These are phyloP conservation scores for Nibea albiflora DNA, from an alignment of 2,113 vertebrate species.

Conservation along the genomic window DNA sequence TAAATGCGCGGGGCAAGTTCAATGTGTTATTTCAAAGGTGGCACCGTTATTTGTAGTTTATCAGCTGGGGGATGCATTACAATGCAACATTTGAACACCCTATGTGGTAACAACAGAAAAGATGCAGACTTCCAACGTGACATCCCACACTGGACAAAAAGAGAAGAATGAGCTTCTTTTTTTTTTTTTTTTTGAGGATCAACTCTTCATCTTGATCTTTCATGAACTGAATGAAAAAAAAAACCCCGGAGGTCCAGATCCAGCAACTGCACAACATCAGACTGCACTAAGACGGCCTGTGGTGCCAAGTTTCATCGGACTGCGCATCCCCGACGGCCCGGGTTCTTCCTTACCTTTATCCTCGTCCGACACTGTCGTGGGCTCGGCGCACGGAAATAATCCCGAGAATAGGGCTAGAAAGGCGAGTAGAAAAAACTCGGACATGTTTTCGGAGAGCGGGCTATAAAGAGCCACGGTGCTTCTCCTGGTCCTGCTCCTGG, in stretches of 20 bases:
- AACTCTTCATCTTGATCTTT: constrained; percentile 45
- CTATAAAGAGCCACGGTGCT: constrained; percentile 77
- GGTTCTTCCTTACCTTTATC: constrained; percentile 87
- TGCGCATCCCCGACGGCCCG: constrained; percentile 68
- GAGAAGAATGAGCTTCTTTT: constrained; percentile 3
- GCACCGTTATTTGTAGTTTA: not conserved
- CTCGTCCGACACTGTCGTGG: constrained; percentile 81
- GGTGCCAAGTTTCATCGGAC: constrained; percentile 74
- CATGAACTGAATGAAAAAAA: not conserved
- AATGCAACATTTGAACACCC: not conserved
- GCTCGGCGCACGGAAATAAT: constrained; percentile 90
- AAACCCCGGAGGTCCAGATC: not conserved
- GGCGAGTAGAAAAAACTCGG: constrained; percentile 88
- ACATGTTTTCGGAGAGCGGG: constrained; percentile 89
- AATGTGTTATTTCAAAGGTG: constrained; percentile 18
- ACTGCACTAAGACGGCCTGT: constrained; percentile 34
- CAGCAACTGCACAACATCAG: constrained; percentile 17
- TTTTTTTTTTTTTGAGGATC: not conserved
- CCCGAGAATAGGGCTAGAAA: constrained; percentile 89
- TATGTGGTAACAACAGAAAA: not conserved
- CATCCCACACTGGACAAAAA: constrained; percentile 4
- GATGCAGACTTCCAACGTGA: constrained; percentile 37
- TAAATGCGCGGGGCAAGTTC: constrained; percentile 40
- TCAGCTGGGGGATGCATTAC: not conserved
- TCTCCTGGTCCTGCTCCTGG: constrained; percentile 73